Evolutionary conservation across 1,140 invertebrate genomes (phyloP).

Genomic region (Yoshiicerus persimilis): DNA sequence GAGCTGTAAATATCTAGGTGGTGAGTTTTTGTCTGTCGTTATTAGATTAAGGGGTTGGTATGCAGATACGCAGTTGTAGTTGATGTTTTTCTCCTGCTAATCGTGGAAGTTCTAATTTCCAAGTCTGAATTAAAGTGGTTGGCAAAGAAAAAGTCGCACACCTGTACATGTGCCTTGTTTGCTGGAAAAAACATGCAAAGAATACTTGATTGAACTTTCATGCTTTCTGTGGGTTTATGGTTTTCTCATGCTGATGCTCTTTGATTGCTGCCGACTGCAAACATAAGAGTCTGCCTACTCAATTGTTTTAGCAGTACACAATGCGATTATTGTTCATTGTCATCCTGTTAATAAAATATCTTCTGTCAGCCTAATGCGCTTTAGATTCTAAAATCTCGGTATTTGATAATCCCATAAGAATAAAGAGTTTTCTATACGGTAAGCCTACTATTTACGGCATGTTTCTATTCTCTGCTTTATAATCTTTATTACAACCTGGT

Average conservation of each 20-base stretch:
- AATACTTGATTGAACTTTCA: neutral
- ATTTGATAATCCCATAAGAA: neutral
- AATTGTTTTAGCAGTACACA: neutral
- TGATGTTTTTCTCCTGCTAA: neutral
- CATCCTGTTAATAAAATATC: neutral
- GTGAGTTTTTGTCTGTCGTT: too few relatives aligned
- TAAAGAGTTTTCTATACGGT: too few relatives aligned
- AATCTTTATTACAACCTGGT: too few relatives aligned
- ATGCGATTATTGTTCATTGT: neutral
- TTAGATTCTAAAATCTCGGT: neutral
- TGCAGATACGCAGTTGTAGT: neutral
- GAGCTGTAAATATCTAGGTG: too few relatives aligned
- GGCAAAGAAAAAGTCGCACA: neutral
- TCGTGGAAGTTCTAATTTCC: neutral
- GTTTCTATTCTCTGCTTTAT: too few relatives aligned
- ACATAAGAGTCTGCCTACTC: neutral
- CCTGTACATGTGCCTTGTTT: neutral
- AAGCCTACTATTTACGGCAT: too few relatives aligned
- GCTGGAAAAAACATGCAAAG: neutral
- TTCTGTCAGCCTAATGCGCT: too few relatives aligned
- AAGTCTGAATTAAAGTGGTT: neutral
- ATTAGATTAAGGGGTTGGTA: too few relatives aligned
- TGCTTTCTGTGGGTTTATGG: neutral
- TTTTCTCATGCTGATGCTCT: neutral
- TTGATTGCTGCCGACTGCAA: neutral